A percentile compares a stretch with the other conserved stretches of the same genome.
Evolutionary conservation across 2,888 invertebrate genomes (phyloP).

Genomic region (Seira musarum): DNA sequence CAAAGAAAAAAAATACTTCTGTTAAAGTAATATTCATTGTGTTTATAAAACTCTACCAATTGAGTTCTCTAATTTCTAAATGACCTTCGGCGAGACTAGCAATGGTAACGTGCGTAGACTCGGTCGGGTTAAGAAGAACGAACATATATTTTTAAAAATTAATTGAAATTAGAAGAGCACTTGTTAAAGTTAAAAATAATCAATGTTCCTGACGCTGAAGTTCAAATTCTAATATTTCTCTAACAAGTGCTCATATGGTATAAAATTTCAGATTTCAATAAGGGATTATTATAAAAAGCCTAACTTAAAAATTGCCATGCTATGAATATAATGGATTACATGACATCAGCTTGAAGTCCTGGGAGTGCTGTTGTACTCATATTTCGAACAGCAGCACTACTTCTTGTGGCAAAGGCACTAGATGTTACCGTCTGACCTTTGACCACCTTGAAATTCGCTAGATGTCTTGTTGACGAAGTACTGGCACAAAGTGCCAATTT

Average conservation of each 20-base stretch:
- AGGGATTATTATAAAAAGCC: not conserved
- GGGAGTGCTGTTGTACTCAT: slow-evolving; percentile 53
- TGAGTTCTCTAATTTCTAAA: no score
- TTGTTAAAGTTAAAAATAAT: not conserved
- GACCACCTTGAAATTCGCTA: slow-evolving; percentile 54
- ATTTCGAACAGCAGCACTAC: slow-evolving; percentile 43
- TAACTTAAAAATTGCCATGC: slow-evolving; percentile 18
- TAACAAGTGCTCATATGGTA: not conserved
- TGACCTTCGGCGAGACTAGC: no score
- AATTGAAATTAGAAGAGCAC: not conserved
- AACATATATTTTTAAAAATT: no score
- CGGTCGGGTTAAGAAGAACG: no score
- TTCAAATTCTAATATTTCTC: no score
- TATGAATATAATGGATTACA: slow-evolving; percentile 45
- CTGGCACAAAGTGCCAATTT: slow-evolving; percentile 55
- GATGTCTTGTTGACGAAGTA: slow-evolving; percentile 49
- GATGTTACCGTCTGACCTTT: slow-evolving; percentile 40
- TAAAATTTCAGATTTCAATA: no score
- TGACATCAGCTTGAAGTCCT: slow-evolving; percentile 56
- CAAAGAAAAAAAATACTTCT: no score
- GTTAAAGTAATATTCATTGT: no score
- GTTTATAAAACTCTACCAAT: no score
- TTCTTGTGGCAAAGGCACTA: slow-evolving; percentile 40
- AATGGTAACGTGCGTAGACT: no score
- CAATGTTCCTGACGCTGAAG: not conserved